phyloP scores from a whole-genome alignment of 2,888 invertebrate species.

The Leptopilina drosophilae region DNA sequence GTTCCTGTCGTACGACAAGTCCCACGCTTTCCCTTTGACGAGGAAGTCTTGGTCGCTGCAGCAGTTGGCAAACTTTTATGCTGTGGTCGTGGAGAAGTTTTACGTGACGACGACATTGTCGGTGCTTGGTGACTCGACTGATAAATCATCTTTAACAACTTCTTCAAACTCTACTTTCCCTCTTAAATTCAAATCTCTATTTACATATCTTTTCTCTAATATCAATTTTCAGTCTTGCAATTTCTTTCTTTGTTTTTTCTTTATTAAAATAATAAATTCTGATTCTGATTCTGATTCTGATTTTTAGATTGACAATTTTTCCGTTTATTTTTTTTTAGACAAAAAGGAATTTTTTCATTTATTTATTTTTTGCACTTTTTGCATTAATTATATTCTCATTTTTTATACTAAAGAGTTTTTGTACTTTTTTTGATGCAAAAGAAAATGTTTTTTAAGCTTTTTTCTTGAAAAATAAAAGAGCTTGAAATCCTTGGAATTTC shows the following conservation, averaged over 20 bases:
- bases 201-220: not conserved
- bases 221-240: not conserved
- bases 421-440: too few relatives aligned
- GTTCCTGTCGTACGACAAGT: slow-evolving; percentile 55
- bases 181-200: not conserved
- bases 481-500: not conserved
- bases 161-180: not conserved
- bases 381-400: too few relatives aligned
- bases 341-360: too few relatives aligned
- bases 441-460: not conserved
- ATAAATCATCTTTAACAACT: slow-evolving; percentile 63
- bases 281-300: too few relatives aligned
- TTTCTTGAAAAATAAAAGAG: not conserved
- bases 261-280: too few relatives aligned
- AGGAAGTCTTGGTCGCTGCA: slow-evolving; percentile 59
- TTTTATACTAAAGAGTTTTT: too few relatives aligned
- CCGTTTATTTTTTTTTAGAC: too few relatives aligned
- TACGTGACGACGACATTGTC: slow-evolving; percentile 73
- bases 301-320: too few relatives aligned
- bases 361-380: too few relatives aligned
- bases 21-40: slow-evolving; percentile 55
- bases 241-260: not conserved
- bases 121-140: slow-evolving; percentile 70
- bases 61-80: slow-evolving; percentile 67
- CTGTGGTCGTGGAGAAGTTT: slow-evolving; percentile 71